phyloP scores from a whole-genome alignment of 2,113 vertebrate species.

The Mungos mungo region DNA sequence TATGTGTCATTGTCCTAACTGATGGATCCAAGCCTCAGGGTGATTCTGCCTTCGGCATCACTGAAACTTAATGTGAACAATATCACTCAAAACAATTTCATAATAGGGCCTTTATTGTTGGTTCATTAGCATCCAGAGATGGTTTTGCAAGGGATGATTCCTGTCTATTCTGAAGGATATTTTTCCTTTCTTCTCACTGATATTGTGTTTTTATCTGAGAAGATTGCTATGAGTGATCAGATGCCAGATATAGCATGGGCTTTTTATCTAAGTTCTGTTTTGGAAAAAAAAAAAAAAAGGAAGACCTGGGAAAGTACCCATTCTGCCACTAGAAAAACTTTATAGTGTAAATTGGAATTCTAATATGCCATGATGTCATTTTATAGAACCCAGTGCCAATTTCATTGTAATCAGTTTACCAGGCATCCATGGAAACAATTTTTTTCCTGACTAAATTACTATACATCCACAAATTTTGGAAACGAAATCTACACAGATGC shows the following conservation, averaged over 20 bases:
- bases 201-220: conserved; percentile 71
- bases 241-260: conserved; percentile 55
- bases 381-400: conserved; percentile 71
- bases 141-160: conserved; percentile 65
- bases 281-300: neutral
- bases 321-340: conserved; percentile 59
- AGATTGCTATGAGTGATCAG: conserved; percentile 68
- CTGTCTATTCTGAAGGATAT: conserved; percentile 47
- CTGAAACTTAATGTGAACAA: conserved; percentile 59
- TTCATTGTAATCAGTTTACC: conserved; percentile 74
- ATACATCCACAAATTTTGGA: conserved; percentile 77
- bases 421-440: conserved; percentile 70
- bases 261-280: conserved; percentile 65
- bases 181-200: conserved; percentile 60
- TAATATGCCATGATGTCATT: conserved; percentile 69
- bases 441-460: conserved; percentile 78
- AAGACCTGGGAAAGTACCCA: conserved; percentile 61
- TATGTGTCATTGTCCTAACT: conserved; percentile 59
- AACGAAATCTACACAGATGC: conserved; percentile 78
- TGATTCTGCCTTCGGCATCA: conserved; percentile 44
- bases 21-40: conserved; percentile 32
- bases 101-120: conserved; percentile 56
- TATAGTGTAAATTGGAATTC: conserved; percentile 69
- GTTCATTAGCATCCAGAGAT: conserved; percentile 69
- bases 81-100: conserved; percentile 41